Percentiles rank a stretch among this genome's conserved stretches.
Conservation (phyloP, 2,888 invertebrate species). For the Punctoribates punctum region DNA sequence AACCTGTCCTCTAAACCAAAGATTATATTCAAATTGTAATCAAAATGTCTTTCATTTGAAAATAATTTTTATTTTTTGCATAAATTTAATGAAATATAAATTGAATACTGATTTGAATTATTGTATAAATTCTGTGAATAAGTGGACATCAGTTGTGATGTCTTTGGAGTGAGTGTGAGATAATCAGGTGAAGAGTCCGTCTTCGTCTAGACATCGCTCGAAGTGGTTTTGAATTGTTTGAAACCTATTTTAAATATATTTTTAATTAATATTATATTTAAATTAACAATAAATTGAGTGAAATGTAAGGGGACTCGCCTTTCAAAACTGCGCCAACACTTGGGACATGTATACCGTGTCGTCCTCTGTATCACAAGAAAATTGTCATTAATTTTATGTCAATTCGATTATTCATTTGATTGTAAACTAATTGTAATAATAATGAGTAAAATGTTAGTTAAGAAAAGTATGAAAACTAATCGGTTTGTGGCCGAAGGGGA, state of each 20-base stretch:
- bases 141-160: not conserved
- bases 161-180: not conserved
- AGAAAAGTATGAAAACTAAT: not conserved
- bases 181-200: conserved; percentile 19
- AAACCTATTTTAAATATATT: not conserved
- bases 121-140: not conserved
- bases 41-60: not conserved
- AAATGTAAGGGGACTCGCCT: not conserved
- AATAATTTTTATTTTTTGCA: not conserved
- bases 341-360: conserved; percentile 19
- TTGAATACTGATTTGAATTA: not conserved
- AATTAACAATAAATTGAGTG: not conserved
- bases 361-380: not conserved
- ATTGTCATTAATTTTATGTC: not conserved
- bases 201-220: conserved; percentile 29
- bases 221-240: conserved; percentile 19
- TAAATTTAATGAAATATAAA: not conserved
- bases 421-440: not conserved
- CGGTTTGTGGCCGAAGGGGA: not conserved
- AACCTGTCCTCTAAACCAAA: conserved; percentile 31
- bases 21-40: not conserved
- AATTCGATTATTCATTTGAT: not conserved
- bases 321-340: conserved; percentile 27
- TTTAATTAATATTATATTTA: not conserved
- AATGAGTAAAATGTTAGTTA: not conserved